Evolutionary conservation across 2,113 vertebrate species (phyloP).

Genomic region (Pampusana beccarii): DNA sequence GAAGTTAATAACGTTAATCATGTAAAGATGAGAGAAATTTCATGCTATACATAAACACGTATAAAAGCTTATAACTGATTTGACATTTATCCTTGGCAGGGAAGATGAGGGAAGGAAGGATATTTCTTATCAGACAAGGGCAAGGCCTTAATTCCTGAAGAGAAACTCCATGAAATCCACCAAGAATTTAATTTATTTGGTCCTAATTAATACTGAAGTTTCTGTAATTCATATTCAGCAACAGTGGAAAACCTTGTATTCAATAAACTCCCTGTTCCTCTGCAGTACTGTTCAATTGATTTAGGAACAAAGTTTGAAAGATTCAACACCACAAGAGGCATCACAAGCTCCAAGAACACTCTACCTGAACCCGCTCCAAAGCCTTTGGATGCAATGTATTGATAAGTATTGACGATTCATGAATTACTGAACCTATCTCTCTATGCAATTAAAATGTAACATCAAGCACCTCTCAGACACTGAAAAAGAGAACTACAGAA

Average conservation of each 20-base stretch:
- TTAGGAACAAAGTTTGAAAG: not conserved
- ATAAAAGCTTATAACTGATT: not conserved
- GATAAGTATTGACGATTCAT: not conserved
- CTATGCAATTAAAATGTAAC: not conserved
- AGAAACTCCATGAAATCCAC: not conserved
- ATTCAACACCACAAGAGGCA: not conserved
- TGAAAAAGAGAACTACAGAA: not conserved
- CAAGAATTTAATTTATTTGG: not conserved
- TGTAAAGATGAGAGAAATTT: not conserved
- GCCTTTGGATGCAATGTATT: not conserved
- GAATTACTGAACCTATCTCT: not conserved
- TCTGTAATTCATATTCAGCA: not conserved
- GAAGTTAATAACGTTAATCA: not conserved
- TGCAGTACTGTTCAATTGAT: not conserved
- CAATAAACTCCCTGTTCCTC: not conserved
- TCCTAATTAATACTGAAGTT: not conserved
- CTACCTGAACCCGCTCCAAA: not conserved
- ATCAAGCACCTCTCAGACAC: not conserved
- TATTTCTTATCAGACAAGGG: not conserved
- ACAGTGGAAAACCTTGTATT: not conserved
- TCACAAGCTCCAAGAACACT: rapidly evolving
- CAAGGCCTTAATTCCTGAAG: not conserved
- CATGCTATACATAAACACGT: not conserved
- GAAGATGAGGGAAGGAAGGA: not conserved
- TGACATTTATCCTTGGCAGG: not conserved